Evolutionary conservation across 2,888 invertebrate species (phyloP), one percentile per base, ranked within the genome.

Genomic region (Drosophila eohydei): DNA sequence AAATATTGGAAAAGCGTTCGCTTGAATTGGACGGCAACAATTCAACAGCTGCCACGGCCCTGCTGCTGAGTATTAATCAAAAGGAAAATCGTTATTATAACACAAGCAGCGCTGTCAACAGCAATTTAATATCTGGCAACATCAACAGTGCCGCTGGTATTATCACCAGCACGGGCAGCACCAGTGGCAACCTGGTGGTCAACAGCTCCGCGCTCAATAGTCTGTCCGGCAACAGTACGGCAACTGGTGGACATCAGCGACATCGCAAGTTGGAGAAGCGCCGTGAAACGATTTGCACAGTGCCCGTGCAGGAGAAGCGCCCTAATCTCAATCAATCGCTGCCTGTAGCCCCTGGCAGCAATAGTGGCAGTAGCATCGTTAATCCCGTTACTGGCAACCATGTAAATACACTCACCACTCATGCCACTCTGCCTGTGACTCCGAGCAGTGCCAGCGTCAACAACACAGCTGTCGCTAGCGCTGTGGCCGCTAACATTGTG

Each of bases 1-100:
- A 99, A 93, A 94, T 97, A 55, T 93, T 99, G 76, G 99, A 99
- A 93, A 98, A 98, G 93, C 94, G 98, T 48, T 98, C 98, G 0
- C 93, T 98, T 58, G 98, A 98, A 90, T 94, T 98, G 67, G 98
- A 98, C 93, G 92, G 91, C 28, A 91, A 89, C 58, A 91, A 87
- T 44, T 91, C 89, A 1, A 90, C 95, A 38, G 90, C 95, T 26
- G 93, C 94, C 7, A 94, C 80, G 92, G 89, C 91, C 4, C 74
- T 92, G 3, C 59, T 92, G 43, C 51, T 90, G 1, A 89, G 89
- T 34, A 95, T 95, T 86, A 96, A 96, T 92, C 97, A 97, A 88
- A 97, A 97, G 92, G 97, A 97, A 91, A 97, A 96, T 93, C 95
- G 96, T 91, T 96, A 94, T 83, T 94, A 94, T 80, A 92, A 92